A percentile compares a stretch with the other conserved stretches of the same genome.
These are phyloP conservation scores for Larimichthys crocea DNA, from an alignment of 2,113 vertebrate species.

Conservation along the genomic window DNA sequence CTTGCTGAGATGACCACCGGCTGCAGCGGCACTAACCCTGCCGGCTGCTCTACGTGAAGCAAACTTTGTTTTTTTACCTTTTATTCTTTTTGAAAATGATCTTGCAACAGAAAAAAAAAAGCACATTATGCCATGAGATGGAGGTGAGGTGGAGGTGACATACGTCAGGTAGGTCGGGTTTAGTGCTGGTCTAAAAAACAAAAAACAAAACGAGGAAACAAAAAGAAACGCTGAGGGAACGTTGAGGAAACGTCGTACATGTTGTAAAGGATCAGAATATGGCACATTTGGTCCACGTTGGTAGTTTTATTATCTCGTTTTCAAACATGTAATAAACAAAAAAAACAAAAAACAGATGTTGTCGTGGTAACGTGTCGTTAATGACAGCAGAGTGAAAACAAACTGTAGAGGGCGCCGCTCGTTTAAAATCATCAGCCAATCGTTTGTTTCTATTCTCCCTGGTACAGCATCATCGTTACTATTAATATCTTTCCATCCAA, in stretches of 20 bases:
- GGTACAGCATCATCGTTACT: conserved; percentile 58
- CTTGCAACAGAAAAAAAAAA: conserved; percentile 72
- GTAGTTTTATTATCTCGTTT: conserved; percentile 81
- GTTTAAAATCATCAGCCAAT: conserved; percentile 75
- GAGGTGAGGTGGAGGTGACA: conserved; percentile 44
- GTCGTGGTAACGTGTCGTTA: conserved; percentile 65
- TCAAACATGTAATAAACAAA: conserved; percentile 79
- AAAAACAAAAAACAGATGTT: conserved; percentile 64
- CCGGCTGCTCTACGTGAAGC: conserved; percentile 78
- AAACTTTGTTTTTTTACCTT: conserved; percentile 26
- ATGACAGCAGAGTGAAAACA: conserved; percentile 79
- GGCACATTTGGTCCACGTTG: conserved; percentile 87
- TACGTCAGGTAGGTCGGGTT: conserved; percentile 50
- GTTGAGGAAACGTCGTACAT: conserved; percentile 50
- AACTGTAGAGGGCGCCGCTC: conserved; percentile 63
- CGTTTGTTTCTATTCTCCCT: conserved; percentile 67
- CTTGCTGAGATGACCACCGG: conserved; percentile 76
- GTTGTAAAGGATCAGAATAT: conserved; percentile 79
- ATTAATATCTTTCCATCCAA: conserved; percentile 67
- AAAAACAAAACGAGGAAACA: conserved; percentile 15
- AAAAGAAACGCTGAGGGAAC: conserved; percentile 21
- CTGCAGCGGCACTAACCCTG: conserved; percentile 76
- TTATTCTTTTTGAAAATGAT: conserved; percentile 54
- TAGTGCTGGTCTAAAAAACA: conserved; percentile 61
- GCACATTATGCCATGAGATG: conserved; percentile 65